These are phyloP conservation scores for Hyla sarda DNA, from an alignment of 2,113 vertebrate species.

Conservation along the genomic window DNA sequence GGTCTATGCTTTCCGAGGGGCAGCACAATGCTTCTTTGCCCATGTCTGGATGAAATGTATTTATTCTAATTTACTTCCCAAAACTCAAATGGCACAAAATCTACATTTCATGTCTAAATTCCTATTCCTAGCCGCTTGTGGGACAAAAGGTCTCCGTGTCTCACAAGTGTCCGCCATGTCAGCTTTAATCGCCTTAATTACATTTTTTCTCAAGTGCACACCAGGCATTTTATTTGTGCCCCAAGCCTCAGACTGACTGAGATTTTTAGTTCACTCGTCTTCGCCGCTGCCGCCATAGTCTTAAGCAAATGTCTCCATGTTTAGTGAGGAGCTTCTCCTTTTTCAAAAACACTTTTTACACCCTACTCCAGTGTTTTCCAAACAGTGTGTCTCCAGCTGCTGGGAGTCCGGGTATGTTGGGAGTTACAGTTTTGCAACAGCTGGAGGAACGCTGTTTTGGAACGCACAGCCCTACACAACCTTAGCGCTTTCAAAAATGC, in stretches of 20 bases:
- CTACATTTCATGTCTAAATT: not conserved
- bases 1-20: not conserved
- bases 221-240: not conserved
- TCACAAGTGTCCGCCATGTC: not conserved
- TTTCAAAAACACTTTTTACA: not conserved
- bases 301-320: not conserved
- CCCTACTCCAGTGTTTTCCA: too few relatives aligned
- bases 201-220: not conserved
- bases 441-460: too few relatives aligned
- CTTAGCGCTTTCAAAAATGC: too few relatives aligned
- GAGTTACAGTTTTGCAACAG: too few relatives aligned
- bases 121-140: not conserved
- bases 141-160: not conserved
- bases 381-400: too few relatives aligned
- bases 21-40: not conserved
- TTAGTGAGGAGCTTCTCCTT: not conserved
- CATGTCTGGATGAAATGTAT: not conserved
- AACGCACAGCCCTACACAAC: too few relatives aligned
- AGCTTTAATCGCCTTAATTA: constrained; percentile 24
- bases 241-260: not conserved
- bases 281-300: not conserved
- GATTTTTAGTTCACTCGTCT: not conserved
- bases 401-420: too few relatives aligned
- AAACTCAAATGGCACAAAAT: not conserved
- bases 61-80: not conserved